Evolutionary conservation across 2,888 invertebrate species (phyloP), one percentile per base, ranked within the genome.

Genomic region (Leptinotarsa juncta): DNA sequence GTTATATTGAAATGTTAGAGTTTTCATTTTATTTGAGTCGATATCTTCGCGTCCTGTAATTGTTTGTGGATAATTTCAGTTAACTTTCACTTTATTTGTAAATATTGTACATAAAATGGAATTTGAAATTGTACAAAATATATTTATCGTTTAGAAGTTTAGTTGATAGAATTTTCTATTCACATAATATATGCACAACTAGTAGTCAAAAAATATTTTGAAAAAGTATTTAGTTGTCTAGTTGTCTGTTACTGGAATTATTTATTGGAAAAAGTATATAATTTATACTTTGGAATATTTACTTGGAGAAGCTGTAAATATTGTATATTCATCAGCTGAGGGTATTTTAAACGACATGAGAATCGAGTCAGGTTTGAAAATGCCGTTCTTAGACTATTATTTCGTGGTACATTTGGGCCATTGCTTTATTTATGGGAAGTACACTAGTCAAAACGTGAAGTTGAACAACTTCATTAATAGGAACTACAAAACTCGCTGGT

Each of bases 401-500:
- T 79, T 76, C 65, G 77, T 83, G 83, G 83, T 83, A 82, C 81
- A 79, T 83, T 67, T 77, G 83, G 82, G 82, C 84, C 84, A 83
- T 83, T 77, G 81, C 81, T 83, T 83, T 74, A 75, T 74, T 77
- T 79, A 83, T 83, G 80, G 87, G 87, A 86, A 83, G 85, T 87
- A 86, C 86, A 86, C 87, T 88, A 88, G 88, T 88, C 88, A 88
- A 87, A 87, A 83, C 73, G 68, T 86, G 86, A 83, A 83, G 86
- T 84, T 80, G 76, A 62, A 73, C 78, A 81, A 84, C 85, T 86
- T 85, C 91, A 89, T 89, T 85, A 90, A 92, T 91, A 92, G 92
- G 92, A 92, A 92, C 92, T 92, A 92, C 92, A 92, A 92, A 92
- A 92, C 92, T 92, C 92, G 92, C 92, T 92, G 92, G 92, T 92